Conservation (phyloP, 2,797 vertebrate genomes). For the Emydoidea blandingii region DNA sequence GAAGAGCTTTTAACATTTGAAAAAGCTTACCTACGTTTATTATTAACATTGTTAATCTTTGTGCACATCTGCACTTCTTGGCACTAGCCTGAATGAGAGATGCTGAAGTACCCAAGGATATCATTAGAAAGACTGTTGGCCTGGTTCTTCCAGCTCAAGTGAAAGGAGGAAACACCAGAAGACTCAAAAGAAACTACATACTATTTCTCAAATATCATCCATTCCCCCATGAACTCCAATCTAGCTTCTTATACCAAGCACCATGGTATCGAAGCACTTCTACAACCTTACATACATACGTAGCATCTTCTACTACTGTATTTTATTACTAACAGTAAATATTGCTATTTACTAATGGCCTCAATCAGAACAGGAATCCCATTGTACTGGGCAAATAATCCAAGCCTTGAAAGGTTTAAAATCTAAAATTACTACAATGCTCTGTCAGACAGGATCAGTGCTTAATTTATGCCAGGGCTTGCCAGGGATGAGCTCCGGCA, state of each 20-base stretch:
- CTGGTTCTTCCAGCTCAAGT: background rate
- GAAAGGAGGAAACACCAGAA: background rate
- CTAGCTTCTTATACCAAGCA: slow-evolving; percentile 6
- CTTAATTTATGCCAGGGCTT: too few species aligned
- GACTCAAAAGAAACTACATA: background rate
- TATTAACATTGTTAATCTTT: background rate
- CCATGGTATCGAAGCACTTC: background rate
- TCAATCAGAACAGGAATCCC: background rate
- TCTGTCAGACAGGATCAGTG: background rate
- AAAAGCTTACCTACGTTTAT: slow-evolving; percentile 25
- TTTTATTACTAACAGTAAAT: background rate
- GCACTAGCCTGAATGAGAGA: background rate
- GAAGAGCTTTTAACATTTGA: slow-evolving; percentile 35
- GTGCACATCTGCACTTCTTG: background rate
- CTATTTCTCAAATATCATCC: background rate
- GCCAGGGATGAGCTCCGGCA: too few species aligned
- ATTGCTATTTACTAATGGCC: background rate
- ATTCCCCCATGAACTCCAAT: background rate
- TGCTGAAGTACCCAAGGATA: slow-evolving; percentile 10
- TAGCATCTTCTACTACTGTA: background rate
- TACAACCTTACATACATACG: background rate
- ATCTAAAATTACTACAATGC: background rate
- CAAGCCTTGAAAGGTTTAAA: background rate
- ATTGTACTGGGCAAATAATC: background rate
- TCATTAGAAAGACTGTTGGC: background rate